These are phyloP conservation scores for Gastracanthus pulcherrimus DNA, from an alignment of 2,888 invertebrate genomes.

Conservation along the genomic window DNA sequence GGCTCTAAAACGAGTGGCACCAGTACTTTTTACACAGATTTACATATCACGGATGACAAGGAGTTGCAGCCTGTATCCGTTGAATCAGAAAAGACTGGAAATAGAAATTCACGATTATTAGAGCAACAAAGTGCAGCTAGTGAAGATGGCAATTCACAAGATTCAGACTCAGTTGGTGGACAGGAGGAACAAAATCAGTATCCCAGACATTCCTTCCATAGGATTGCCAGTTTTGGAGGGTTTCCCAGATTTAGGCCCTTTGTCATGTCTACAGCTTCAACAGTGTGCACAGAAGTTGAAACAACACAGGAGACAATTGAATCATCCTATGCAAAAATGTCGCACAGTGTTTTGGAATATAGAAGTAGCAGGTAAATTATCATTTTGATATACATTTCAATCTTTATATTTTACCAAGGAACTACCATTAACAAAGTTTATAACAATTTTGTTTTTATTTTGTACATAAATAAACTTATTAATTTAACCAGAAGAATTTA, in stretches of 20 bases:
- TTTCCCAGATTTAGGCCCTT: slow-evolving; percentile 74
- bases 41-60: slow-evolving; percentile 62
- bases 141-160: slow-evolving; percentile 72
- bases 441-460: no score
- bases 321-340: slow-evolving; percentile 71
- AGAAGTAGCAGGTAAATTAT: slow-evolving; percentile 73
- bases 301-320: slow-evolving; percentile 68
- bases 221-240: slow-evolving; percentile 73
- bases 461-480: no score
- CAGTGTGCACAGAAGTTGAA: slow-evolving; percentile 64
- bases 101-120: slow-evolving; percentile 64
- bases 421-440: not conserved
- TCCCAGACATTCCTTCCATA: slow-evolving; percentile 71
- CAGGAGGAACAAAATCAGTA: slow-evolving; percentile 67
- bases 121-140: slow-evolving; percentile 68
- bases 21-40: slow-evolving; percentile 74
- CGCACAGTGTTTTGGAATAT: slow-evolving; percentile 74
- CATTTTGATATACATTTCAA: not conserved
- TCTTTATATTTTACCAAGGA: not conserved
- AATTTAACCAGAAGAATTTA: no score
- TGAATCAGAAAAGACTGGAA: slow-evolving; percentile 54
- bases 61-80: slow-evolving; percentile 58
- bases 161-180: slow-evolving; percentile 67
- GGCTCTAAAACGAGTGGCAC: slow-evolving; percentile 70
- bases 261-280: slow-evolving; percentile 71